Percentiles rank a stretch among this genome's conserved stretches.
Evolutionary conservation across 2,797 vertebrate genomes (phyloP).

Genomic region (Hoplostethus atlanticus): DNA sequence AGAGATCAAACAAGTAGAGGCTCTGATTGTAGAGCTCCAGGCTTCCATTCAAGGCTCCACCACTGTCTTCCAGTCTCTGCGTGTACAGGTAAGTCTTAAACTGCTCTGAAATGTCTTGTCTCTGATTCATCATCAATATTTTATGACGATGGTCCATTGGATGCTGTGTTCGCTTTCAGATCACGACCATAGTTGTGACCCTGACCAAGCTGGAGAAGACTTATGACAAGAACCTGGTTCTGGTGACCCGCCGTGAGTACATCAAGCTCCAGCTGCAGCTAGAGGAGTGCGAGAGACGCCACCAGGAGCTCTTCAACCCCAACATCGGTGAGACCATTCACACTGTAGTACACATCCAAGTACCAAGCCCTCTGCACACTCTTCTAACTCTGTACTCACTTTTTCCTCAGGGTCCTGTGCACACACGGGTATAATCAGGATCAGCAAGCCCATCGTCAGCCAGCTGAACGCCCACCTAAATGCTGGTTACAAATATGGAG

Average conservation of each 20-base stretch:
- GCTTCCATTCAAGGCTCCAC: slow-evolving; percentile 59
- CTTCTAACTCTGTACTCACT: background rate
- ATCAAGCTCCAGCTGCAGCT: slow-evolving; percentile 71
- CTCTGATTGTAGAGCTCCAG: slow-evolving; percentile 69
- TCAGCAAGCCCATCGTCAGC: slow-evolving; percentile 77
- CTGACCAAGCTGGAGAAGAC: slow-evolving; percentile 62
- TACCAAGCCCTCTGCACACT: background rate
- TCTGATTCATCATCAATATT: background rate
- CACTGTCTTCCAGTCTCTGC: slow-evolving; percentile 55
- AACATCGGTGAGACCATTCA: slow-evolving; percentile 62
- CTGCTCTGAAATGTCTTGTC: too few relatives aligned
- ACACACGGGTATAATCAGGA: slow-evolving; percentile 73
- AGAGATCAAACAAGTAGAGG: slow-evolving; percentile 73
- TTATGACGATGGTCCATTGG: background rate
- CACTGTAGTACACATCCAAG: background rate
- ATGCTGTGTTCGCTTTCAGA: slow-evolving; percentile 27
- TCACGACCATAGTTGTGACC: slow-evolving; percentile 45
- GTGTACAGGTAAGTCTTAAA: slow-evolving; percentile 44
- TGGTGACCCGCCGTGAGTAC: slow-evolving; percentile 65
- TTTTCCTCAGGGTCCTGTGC: slow-evolving; percentile 73
- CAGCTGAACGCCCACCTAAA: slow-evolving; percentile 77
- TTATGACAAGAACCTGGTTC: slow-evolving; percentile 68
- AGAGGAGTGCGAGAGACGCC: slow-evolving; percentile 73
- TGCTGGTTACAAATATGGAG: slow-evolving; percentile 62
- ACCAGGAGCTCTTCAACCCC: slow-evolving; percentile 73